Conservation (phyloP, 2,113 vertebrate genomes). For the Regulus satrapa region DNA sequence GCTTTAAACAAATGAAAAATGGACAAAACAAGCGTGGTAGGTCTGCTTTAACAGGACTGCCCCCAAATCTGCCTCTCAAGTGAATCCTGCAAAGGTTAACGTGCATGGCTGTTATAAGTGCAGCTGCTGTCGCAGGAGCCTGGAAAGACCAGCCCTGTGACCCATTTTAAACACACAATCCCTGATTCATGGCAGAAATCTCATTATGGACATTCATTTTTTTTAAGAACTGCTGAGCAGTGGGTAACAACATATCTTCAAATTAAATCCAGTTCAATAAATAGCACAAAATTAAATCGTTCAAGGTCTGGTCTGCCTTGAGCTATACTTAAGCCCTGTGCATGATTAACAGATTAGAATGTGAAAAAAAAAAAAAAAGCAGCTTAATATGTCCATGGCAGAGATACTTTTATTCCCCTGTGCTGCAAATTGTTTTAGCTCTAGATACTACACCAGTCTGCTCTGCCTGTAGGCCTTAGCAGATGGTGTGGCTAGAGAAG, state of each 20-base stretch:
- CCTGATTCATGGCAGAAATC: conserved; percentile 5
- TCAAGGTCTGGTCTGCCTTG: conserved; percentile 25
- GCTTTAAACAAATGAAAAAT: background rate
- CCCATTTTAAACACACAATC: conserved; percentile 34
- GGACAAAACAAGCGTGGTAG: background rate
- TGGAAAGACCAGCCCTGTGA: background rate
- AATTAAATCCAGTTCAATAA: conserved; percentile 49
- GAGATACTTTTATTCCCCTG: conserved; percentile 15
- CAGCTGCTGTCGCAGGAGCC: background rate
- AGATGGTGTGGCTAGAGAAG: background rate
- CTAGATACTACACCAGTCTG: background rate
- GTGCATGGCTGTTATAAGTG: background rate
- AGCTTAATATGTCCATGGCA: conserved; percentile 30
- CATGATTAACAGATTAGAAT: conserved; percentile 62
- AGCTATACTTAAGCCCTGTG: conserved; percentile 18
- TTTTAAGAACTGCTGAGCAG: background rate
- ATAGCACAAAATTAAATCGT: conserved; percentile 38
- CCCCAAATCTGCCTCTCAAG: background rate
- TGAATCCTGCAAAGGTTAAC: background rate
- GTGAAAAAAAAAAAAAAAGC: background rate
- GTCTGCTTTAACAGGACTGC: background rate
- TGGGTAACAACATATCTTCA: background rate
- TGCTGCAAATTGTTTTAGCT: conserved; percentile 14
- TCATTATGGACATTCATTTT: background rate
- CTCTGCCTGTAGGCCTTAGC: background rate